These are phyloP conservation scores for Trileptium ribeirensis DNA, from an alignment of 2,888 invertebrate genomes.

Conservation along the genomic window DNA sequence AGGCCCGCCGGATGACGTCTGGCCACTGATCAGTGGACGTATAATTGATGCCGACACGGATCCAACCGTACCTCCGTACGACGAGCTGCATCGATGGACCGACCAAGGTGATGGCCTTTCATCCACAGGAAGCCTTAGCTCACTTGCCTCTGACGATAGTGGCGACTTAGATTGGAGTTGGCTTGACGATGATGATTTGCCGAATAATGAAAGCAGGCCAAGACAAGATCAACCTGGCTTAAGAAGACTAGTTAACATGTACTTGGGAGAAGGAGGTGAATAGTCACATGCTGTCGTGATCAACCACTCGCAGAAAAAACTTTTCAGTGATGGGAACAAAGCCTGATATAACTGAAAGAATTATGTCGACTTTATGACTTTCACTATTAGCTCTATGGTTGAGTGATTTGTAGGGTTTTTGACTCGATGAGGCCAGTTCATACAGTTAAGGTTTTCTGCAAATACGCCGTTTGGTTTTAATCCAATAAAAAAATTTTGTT, in stretches of 20 bases:
- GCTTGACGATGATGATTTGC: background rate
- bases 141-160: background rate
- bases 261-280: background rate
- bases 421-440: too few species aligned
- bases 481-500: too few species aligned
- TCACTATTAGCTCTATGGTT: too few species aligned
- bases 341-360: too few species aligned
- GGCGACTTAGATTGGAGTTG: background rate
- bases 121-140: background rate
- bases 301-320: too few species aligned
- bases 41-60: background rate
- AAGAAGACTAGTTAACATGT: background rate
- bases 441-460: too few species aligned
- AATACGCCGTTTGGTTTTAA: too few species aligned
- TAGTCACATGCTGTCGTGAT: too few species aligned
- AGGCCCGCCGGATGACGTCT: background rate
- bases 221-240: background rate
- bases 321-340: too few species aligned
- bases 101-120: background rate
- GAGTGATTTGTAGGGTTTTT: too few species aligned
- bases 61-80: background rate
- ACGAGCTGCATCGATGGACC: background rate
- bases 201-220: background rate
- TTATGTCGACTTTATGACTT: too few species aligned
- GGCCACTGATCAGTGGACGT: background rate